Conservation (phyloP, 2,797 vertebrate genomes). For the Moxostoma hubbsi region DNA sequence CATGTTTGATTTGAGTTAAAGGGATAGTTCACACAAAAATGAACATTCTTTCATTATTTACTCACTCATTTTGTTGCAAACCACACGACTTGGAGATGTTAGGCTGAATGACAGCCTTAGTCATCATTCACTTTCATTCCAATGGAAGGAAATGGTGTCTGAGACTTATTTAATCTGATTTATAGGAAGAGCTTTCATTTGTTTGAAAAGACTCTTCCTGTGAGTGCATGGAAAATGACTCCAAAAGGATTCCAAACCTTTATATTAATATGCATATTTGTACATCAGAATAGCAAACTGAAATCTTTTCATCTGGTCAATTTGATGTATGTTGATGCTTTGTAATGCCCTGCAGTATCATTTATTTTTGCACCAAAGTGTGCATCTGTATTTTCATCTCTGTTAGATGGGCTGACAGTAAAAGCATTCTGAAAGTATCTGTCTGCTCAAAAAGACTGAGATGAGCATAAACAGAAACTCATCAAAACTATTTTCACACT, state of each 20-base stretch:
- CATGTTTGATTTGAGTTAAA: background rate
- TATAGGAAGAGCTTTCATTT: background rate
- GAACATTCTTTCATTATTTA: too few species aligned
- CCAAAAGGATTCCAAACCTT: background rate
- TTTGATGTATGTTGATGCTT: background rate
- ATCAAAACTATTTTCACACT: background rate
- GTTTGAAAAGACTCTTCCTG: background rate
- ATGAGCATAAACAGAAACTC: too few species aligned
- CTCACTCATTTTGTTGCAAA: background rate
- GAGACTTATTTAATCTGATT: background rate
- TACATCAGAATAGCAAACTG: background rate
- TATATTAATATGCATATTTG: background rate
- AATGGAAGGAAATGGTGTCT: too few species aligned
- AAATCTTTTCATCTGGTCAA: background rate
- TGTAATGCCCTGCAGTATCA: background rate
- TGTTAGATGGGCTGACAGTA: background rate
- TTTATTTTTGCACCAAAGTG: background rate
- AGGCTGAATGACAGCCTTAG: too few species aligned
- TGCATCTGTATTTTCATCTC: conserved; percentile 6
- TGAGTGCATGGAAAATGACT: background rate
- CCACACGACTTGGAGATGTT: background rate
- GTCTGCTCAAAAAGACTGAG: background rate
- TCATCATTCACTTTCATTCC: too few species aligned
- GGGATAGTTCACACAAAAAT: background rate
- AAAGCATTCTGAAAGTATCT: background rate